A percentile compares a stretch with the other conserved stretches of the same genome.
Evolutionary conservation across 2,797 vertebrate species (phyloP).

Genomic region (Neoniphon sammara): DNA sequence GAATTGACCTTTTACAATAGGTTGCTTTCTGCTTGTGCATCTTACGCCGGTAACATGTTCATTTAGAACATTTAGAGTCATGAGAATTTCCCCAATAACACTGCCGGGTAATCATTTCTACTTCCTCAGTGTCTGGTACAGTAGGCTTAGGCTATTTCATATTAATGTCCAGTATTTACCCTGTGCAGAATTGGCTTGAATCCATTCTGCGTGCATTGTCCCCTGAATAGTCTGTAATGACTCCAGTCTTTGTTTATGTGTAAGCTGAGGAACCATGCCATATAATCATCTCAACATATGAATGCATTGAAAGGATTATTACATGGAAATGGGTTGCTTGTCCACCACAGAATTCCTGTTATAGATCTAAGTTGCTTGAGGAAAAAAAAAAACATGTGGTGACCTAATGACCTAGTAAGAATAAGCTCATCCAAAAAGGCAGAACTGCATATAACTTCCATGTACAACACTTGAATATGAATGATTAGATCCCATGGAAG

Average conservation of each 20-base stretch:
- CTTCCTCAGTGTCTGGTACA: too few species aligned
- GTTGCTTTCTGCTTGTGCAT: background rate
- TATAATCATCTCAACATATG: too few species aligned
- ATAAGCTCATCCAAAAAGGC: too few species aligned
- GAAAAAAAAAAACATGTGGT: background rate
- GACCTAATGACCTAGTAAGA: too few species aligned
- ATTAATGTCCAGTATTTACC: too few species aligned
- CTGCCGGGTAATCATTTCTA: too few species aligned
- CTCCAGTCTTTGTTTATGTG: too few species aligned
- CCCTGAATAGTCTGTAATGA: too few species aligned
- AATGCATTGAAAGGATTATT: background rate
- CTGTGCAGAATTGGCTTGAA: too few species aligned
- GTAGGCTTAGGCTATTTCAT: too few species aligned
- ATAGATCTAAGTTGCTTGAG: background rate
- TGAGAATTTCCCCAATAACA: background rate
- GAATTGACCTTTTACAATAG: background rate
- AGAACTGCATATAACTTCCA: background rate
- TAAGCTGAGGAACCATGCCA: too few species aligned
- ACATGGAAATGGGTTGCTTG: background rate
- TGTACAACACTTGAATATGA: conserved; percentile 32
- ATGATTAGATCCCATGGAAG: conserved; percentile 38
- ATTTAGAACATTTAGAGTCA: background rate
- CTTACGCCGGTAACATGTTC: background rate
- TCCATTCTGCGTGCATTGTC: background rate
- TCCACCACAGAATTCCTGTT: conserved; percentile 1